phyloP scores from a whole-genome alignment of 2,797 vertebrate species.

The Notolepis coatsorum region DNA sequence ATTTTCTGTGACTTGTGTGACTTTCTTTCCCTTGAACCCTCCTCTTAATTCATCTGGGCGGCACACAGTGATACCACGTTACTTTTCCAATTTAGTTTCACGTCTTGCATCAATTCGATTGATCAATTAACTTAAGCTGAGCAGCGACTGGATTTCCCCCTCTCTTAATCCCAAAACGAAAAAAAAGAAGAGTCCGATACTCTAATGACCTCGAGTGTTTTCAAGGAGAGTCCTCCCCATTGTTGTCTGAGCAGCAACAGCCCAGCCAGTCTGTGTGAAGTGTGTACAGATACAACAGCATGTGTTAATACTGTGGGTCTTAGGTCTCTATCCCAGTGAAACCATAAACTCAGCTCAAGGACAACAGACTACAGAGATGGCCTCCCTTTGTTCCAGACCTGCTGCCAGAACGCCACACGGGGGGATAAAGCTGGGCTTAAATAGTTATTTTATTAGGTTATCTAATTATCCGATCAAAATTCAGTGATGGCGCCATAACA shows the following conservation, averaged over 20 bases:
- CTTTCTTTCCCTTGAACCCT: slow-evolving; percentile 38
- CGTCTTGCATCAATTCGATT: too few species aligned
- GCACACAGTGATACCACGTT: too few species aligned
- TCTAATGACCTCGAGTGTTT: slow-evolving; percentile 14
- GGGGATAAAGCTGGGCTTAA: slow-evolving; percentile 44
- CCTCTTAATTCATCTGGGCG: too few species aligned
- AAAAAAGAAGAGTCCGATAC: not conserved
- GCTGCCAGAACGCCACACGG: slow-evolving; percentile 49
- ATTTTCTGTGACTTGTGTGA: slow-evolving; percentile 73
- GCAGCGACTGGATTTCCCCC: too few species aligned
- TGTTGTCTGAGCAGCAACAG: slow-evolving; percentile 46
- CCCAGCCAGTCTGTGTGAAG: slow-evolving; percentile 15
- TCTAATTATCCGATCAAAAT: slow-evolving; percentile 32
- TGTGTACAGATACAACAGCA: slow-evolving; percentile 82
- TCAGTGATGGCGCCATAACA: not conserved
- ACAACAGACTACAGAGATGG: slow-evolving; percentile 55
- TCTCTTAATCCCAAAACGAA: too few species aligned
- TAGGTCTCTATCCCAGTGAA: slow-evolving; percentile 58
- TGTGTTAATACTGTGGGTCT: slow-evolving; percentile 70
- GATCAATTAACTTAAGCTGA: too few species aligned
- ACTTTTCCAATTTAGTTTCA: too few species aligned
- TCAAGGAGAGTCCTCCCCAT: slow-evolving; percentile 28
- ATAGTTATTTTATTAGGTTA: slow-evolving; percentile 22
- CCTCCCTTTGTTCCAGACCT: slow-evolving; percentile 59
- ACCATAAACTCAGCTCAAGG: slow-evolving; percentile 74